A percentile compares a stretch with the other conserved stretches of the same genome.
phyloP scores from a whole-genome alignment of 30 jellyfish, hydroid and myxozoan genomes.

The Hydractinia echinata region DNA sequence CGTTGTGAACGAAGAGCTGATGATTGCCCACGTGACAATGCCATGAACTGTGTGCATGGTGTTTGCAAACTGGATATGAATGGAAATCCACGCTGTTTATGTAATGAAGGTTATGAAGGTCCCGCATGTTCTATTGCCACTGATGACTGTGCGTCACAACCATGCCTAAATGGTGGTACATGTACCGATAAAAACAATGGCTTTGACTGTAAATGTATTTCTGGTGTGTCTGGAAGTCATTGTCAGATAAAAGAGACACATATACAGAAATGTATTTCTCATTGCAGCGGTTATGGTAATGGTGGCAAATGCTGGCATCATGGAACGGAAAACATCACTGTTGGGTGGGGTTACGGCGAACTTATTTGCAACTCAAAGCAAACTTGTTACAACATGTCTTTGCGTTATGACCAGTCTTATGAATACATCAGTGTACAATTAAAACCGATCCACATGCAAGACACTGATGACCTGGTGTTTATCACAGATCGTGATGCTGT shows the following conservation, averaged over 20 bases:
- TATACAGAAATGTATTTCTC: slow-evolving; percentile 37
- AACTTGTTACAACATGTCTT: slow-evolving; percentile 57
- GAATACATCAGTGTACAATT: slow-evolving; percentile 81
- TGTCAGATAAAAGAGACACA: slow-evolving; percentile 55
- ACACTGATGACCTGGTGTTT: slow-evolving; percentile 64
- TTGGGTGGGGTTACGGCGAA: slow-evolving; percentile 96
- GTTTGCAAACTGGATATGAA: slow-evolving; percentile 55
- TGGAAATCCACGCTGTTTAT: slow-evolving; percentile 82
- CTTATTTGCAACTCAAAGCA: slow-evolving; percentile 72
- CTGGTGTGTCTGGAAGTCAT: slow-evolving; percentile 51
- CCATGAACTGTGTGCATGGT: slow-evolving; percentile 60
- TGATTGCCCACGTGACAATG: slow-evolving; percentile 69
- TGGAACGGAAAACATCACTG: slow-evolving; percentile 56
- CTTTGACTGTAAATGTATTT: slow-evolving; percentile 66
- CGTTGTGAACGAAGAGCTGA: slow-evolving; percentile 83
- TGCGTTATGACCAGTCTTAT: slow-evolving; percentile 5
- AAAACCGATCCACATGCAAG: slow-evolving; percentile 83
- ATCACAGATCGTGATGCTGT: slow-evolving; percentile 74
- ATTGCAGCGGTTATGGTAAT: slow-evolving; percentile 33
- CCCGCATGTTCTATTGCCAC: slow-evolving; percentile 43
- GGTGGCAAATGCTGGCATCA: slow-evolving; percentile 94
- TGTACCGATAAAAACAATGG: slow-evolving; percentile 56
- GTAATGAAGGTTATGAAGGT: slow-evolving; percentile 85
- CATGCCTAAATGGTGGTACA: slow-evolving; percentile 72
- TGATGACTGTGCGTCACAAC: slow-evolving; percentile 52